Evolutionary conservation across 2,888 invertebrate genomes (phyloP).

Genomic region (Fragum sueziense): DNA sequence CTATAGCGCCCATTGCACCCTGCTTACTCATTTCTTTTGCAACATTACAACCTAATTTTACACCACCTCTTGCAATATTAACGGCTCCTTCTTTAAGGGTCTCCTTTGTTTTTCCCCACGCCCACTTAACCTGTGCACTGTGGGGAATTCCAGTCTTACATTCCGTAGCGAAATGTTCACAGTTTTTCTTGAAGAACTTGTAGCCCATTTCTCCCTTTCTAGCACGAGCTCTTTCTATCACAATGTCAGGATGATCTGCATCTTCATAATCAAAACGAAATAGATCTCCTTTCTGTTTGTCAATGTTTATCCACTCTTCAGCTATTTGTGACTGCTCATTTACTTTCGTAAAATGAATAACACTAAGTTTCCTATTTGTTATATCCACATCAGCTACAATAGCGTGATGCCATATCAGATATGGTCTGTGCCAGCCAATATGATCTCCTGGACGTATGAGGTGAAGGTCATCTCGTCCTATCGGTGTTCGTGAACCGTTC

Average conservation of each 20-base stretch:
- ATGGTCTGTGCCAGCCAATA: slow-evolving; percentile 4
- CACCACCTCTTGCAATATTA: too few relatives aligned
- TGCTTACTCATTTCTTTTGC: too few relatives aligned
- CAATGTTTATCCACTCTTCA: slow-evolving; percentile 15
- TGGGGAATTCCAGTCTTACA: slow-evolving; percentile 28
- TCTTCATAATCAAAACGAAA: slow-evolving; percentile 30
- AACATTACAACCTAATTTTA: too few relatives aligned
- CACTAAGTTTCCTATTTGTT: too few relatives aligned
- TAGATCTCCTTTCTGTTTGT: slow-evolving; percentile 20
- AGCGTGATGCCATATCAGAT: not conserved
- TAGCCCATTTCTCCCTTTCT: slow-evolving; percentile 23
- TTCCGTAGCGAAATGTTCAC: slow-evolving; percentile 17
- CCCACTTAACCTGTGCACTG: slow-evolving; percentile 23
- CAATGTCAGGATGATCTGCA: slow-evolving; percentile 4
- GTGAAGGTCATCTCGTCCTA: not conserved
- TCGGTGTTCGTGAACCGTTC: not conserved
- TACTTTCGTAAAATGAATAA: too few relatives aligned
- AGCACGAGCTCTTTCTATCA: slow-evolving; percentile 25
- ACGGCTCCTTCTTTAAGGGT: too few relatives aligned
- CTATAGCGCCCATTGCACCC: too few relatives aligned
- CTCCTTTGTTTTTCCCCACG: not conserved
- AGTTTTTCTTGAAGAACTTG: slow-evolving; percentile 23
- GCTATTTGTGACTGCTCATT: not conserved
- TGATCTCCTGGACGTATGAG: not conserved
- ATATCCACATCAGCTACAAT: not conserved